Evolutionary conservation across 2,797 vertebrate genomes (phyloP).

Genomic region (Jordanella pulchra): DNA sequence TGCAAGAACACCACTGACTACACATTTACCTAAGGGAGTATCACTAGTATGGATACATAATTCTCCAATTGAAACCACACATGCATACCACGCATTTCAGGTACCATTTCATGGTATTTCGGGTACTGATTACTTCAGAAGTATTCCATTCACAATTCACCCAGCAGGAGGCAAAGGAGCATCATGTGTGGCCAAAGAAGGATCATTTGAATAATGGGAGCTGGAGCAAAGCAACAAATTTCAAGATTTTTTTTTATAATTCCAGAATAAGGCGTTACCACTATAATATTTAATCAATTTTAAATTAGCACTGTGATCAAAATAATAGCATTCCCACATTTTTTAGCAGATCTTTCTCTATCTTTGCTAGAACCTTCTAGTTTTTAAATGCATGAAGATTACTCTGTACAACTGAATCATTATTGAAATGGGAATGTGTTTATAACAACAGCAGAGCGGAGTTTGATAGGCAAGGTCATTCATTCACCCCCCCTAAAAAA

Average conservation of each 20-base stretch:
- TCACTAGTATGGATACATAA: conserved; percentile 66
- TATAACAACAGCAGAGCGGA: neutral
- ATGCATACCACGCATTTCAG: conserved; percentile 42
- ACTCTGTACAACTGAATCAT: neutral
- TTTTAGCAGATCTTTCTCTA: neutral
- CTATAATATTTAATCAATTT: conserved; percentile 17
- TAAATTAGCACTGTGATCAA: conserved; percentile 9
- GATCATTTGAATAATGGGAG: conserved; percentile 74
- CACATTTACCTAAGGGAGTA: conserved; percentile 75
- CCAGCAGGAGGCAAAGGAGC: conserved; percentile 78
- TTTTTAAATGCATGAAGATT: neutral
- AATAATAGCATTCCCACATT: neutral
- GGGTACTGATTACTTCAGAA: conserved; percentile 82
- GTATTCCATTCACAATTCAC: conserved; percentile 81
- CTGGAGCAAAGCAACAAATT: conserved; percentile 59
- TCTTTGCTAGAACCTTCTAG: neutral
- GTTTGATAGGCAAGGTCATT: neutral
- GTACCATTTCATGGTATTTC: conserved; percentile 56
- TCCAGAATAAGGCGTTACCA: neutral
- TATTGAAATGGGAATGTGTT: neutral
- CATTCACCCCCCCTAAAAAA: neutral
- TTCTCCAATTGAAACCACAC: conserved; percentile 70
- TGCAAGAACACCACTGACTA: conserved; percentile 79
- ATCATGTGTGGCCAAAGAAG: conserved; percentile 68
- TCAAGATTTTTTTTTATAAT: conserved; percentile 17